phyloP scores from a whole-genome alignment of 2,888 invertebrate species.

The Watsonalla cultraria region DNA sequence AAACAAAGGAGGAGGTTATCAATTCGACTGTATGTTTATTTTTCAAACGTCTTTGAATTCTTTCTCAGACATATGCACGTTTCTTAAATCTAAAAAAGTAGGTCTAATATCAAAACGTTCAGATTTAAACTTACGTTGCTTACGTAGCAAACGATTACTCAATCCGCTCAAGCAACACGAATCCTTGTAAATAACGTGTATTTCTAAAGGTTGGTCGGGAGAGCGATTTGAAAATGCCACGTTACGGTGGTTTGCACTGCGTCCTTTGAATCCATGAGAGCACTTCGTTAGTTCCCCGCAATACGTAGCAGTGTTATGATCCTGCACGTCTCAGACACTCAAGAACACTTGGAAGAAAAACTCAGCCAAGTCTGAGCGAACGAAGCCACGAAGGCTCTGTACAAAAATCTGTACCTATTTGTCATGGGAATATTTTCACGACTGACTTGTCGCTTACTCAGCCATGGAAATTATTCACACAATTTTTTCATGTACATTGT shows the following conservation, averaged over 20 bases:
- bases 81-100: no score
- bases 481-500: background rate
- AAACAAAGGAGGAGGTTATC: no score
- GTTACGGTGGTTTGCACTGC: slow-evolving; percentile 29
- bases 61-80: no score
- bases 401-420: background rate
- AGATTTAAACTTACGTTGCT: no score
- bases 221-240: slow-evolving; percentile 34
- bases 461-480: background rate
- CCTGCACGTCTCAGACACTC: slow-evolving; percentile 36
- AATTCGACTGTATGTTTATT: no score
- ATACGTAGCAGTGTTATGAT: slow-evolving; percentile 45
- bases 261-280: slow-evolving; percentile 41
- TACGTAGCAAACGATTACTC: no score
- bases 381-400: slow-evolving; percentile 4
- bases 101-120: no score
- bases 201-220: slow-evolving; percentile 11
- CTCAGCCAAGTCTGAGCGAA: slow-evolving; percentile 4
- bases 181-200: slow-evolving; percentile 1
- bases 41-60: no score
- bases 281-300: slow-evolving; percentile 49
- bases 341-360: slow-evolving; percentile 21
- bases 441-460: background rate
- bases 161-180: background rate
- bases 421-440: background rate